A percentile compares a stretch with the other conserved stretches of the same genome.
phyloP scores from a whole-genome alignment of 2,113 vertebrate species.

The Synchiropus splendidus region DNA sequence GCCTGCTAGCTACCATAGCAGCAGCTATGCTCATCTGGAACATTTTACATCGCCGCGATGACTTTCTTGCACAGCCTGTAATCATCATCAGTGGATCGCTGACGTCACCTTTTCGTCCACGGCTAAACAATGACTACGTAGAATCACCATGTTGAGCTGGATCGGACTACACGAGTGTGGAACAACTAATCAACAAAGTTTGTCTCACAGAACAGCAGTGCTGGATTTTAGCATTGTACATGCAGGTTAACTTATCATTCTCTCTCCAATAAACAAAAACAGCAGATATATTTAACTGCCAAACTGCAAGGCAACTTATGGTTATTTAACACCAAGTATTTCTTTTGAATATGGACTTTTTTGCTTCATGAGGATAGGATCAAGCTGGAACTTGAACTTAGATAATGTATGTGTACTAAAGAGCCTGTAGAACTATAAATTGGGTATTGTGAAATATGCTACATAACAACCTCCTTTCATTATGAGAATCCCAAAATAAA shows the following conservation, averaged over 20 bases:
- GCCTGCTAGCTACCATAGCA: constrained; percentile 84
- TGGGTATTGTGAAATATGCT: constrained; percentile 23
- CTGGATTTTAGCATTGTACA: too few species aligned
- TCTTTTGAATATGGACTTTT: too few species aligned
- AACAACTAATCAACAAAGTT: too few species aligned
- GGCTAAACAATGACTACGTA: constrained; percentile 90
- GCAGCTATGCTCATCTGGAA: constrained; percentile 97
- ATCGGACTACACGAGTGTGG: background rate
- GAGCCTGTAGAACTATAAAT: constrained; percentile 21
- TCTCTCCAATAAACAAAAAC: too few species aligned
- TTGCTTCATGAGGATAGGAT: constrained; percentile 36
- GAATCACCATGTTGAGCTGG: constrained; percentile 87
- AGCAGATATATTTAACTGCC: too few species aligned
- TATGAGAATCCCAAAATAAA: constrained; percentile 9
- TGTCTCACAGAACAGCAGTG: too few species aligned
- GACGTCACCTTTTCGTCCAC: constrained; percentile 73
- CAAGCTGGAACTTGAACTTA: constrained; percentile 75
- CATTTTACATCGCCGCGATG: constrained; percentile 90
- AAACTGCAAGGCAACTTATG: too few species aligned
- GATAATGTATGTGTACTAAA: constrained; percentile 40
- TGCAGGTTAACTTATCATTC: too few species aligned
- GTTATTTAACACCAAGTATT: too few species aligned
- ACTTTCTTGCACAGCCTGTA: constrained; percentile 81
- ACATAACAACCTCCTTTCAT: too few species aligned
- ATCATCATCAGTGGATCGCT: constrained; percentile 90